Base-by-base conservation (phyloP, 2,888 invertebrate genomes). In the Macaria notata region DNA sequence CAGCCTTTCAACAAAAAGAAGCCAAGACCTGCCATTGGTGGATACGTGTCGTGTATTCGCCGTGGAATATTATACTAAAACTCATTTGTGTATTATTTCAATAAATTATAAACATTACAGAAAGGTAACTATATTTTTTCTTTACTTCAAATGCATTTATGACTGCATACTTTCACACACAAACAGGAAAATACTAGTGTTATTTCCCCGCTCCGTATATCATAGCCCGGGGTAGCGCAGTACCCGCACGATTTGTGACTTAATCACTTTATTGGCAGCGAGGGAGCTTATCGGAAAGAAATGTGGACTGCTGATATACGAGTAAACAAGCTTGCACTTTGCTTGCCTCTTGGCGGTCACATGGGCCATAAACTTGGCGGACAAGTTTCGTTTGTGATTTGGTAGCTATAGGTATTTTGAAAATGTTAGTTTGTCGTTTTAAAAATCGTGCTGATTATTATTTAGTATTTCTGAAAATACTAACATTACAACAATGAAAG, bases 221-320 rank as follows among this genome's bases (percentile, higher is more conserved):
- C 76, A 73, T 69, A 66, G 71, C 68, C 62, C 65, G 57, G 63
- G 65, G 70, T 67, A 73, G 73, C 72, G 71, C 71, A 75, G 69
- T 76, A 78, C 79, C 77, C 76, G 74, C 78, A 76, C 90, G 90
- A 91, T 91, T 91, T 91, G 91, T 86, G 90, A 86, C 89, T 91
- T 91, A 91, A 91, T 91, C 91, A 88, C 90, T 91, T 90, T 91
- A 91, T 91, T 88, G 90, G 88, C 86, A 84, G 87, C 87, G 79
- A 76, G 91, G 91, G 90, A 86, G 83, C 84, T 90, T 91, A 91
- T 91, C 90, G 86, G 80, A 84, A 88, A 87, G 87, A 84, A 88
- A 87, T 81, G 81, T 80, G 84, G 80, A 81, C 77, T 72, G 71
- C 79, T 87, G 89, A 89, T 89, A 87, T 89, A 89, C 80, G 87